Conservation (phyloP, 2,888 invertebrate genomes). For the Acrobasis consociella region DNA sequence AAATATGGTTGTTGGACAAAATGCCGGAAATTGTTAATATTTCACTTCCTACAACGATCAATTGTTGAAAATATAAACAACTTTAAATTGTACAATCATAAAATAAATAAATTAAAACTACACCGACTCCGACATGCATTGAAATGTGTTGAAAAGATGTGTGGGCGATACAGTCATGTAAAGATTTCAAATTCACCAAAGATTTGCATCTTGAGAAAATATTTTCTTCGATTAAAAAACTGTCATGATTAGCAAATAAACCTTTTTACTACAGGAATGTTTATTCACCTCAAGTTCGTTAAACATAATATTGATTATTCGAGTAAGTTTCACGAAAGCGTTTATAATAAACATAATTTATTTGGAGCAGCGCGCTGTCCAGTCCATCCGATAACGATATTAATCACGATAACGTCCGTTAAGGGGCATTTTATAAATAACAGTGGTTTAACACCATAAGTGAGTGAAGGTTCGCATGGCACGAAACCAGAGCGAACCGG, state of each 20-base stretch:
- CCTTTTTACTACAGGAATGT: no score
- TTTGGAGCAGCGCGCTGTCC: neutral
- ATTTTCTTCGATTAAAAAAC: no score
- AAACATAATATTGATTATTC: no score
- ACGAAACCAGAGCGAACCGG: conserved; percentile 76
- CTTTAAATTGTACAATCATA: conserved; percentile 6
- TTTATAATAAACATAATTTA: neutral
- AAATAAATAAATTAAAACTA: conserved; percentile 4
- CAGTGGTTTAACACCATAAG: conserved; percentile 69
- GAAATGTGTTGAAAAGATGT: neutral
- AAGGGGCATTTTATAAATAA: conserved; percentile 51
- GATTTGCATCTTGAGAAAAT: no score
- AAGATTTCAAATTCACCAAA: no score
- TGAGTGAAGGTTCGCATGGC: conserved; percentile 64
- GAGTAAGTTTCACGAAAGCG: neutral
- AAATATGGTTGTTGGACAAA: conserved; percentile 14
- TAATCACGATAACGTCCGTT: conserved; percentile 42
- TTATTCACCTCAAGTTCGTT: no score
- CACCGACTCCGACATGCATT: neutral
- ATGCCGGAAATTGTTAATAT: conserved; percentile 20
- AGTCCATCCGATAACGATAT: conserved; percentile 42
- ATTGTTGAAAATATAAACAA: conserved; percentile 12
- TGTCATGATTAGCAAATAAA: no score
- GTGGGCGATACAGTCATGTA: neutral
- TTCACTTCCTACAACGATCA: conserved; percentile 18